phyloP scores from a whole-genome alignment of 2,888 invertebrate genomes.

The Acronicta leporina region DNA sequence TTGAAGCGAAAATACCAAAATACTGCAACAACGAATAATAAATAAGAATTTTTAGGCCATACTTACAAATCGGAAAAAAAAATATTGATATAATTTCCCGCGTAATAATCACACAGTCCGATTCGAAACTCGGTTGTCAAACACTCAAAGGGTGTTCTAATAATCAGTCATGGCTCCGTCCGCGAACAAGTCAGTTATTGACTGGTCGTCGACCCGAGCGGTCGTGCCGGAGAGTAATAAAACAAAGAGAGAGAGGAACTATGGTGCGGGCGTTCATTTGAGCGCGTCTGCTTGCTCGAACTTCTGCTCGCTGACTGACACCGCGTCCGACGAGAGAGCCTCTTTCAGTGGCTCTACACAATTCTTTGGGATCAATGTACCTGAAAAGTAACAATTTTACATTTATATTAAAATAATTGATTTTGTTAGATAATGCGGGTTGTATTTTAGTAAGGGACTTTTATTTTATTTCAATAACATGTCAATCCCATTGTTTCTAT shows the following conservation, averaged over 20 bases:
- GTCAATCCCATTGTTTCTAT: no score
- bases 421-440: neutral
- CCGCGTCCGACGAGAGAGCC: slow-evolving; percentile 94
- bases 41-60: slow-evolving; percentile 28
- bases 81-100: slow-evolving; percentile 1
- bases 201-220: slow-evolving; percentile 21
- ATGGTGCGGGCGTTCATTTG: slow-evolving; percentile 66
- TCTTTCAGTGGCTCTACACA: slow-evolving; percentile 94
- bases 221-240: slow-evolving; percentile 35
- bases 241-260: slow-evolving; percentile 65
- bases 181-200: slow-evolving; percentile 26
- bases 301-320: slow-evolving; percentile 93
- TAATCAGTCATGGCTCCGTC: slow-evolving; percentile 54
- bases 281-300: slow-evolving; percentile 82
- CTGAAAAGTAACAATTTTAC: slow-evolving; percentile 75
- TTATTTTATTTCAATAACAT: no score
- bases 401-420: neutral
- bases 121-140: slow-evolving; percentile 40
- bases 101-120: slow-evolving; percentile 35
- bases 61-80: slow-evolving; percentile 3
- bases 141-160: slow-evolving; percentile 51
- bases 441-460: no score
- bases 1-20: no score
- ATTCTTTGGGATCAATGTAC: slow-evolving; percentile 96
- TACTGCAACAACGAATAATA: neutral